Percentiles rank a stretch among this genome's conserved stretches.
Conservation (phyloP, 2,888 invertebrate species). For the Napeogenes sylphis region DNA sequence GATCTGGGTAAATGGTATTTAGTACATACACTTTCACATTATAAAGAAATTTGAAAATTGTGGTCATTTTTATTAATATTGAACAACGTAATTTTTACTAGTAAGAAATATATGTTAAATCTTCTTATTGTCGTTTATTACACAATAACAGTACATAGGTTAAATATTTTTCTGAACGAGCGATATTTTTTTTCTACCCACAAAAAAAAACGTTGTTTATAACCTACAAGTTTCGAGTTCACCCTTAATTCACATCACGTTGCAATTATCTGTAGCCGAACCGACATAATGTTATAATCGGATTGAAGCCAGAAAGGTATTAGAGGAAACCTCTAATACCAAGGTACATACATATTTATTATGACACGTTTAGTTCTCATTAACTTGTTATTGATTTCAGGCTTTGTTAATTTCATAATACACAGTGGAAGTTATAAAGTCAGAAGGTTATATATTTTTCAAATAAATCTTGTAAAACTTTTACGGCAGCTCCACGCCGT, state of each 20-base stretch:
- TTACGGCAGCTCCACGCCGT: too few relatives aligned
- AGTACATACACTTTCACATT: conserved; percentile 32
- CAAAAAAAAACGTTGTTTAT: too few relatives aligned
- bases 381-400: conserved; percentile 1
- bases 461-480: too few relatives aligned
- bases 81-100: background rate
- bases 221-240: background rate
- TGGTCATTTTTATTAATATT: background rate
- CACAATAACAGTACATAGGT: too few relatives aligned
- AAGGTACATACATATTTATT: conserved; percentile 18
- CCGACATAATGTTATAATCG: conserved; percentile 25
- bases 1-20: conserved; percentile 24
- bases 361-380: conserved; percentile 6
- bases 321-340: conserved; percentile 17
- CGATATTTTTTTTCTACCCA: too few relatives aligned
- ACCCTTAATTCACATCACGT: conserved; percentile 1
- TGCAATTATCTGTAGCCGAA: conserved; percentile 10
- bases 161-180: too few relatives aligned
- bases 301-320: conserved; percentile 26
- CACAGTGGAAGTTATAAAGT: too few relatives aligned
- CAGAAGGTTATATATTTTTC: too few relatives aligned
- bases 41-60: background rate
- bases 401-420: background rate
- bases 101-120: too few relatives aligned
- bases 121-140: too few relatives aligned